Conservation (phyloP, 2,888 invertebrate species). For the Stenodema calcarata region DNA sequence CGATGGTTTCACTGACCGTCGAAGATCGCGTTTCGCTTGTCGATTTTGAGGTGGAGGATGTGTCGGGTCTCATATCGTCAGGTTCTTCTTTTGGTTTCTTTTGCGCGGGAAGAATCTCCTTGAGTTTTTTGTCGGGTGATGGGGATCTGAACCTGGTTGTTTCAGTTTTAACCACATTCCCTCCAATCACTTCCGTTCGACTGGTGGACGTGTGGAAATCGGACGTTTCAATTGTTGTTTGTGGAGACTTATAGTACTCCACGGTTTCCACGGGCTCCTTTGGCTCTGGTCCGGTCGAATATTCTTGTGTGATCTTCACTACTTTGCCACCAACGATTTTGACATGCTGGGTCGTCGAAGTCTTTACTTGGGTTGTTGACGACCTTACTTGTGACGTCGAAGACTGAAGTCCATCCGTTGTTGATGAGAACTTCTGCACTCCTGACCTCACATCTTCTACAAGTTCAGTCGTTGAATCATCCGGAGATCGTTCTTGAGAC, state of each 20-base stretch:
- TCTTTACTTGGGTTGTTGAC: not conserved
- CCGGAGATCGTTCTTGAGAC: not conserved
- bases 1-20: slow-evolving; percentile 44
- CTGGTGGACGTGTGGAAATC: not conserved
- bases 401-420: not conserved
- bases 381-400: not conserved
- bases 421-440: not conserved
- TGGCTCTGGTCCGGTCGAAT: not conserved
- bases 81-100: slow-evolving; percentile 6
- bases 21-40: not conserved
- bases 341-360: slow-evolving; percentile 33
- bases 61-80: not conserved
- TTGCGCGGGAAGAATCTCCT: not conserved
- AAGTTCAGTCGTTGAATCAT: not conserved
- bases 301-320: slow-evolving; percentile 45
- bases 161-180: slow-evolving; percentile 23
- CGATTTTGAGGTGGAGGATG: not conserved
- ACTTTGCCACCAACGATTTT: slow-evolving; percentile 55
- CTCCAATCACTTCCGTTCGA: slow-evolving; percentile 3
- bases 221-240: not conserved
- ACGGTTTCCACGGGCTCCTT: slow-evolving; percentile 8
- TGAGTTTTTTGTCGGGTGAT: slow-evolving; percentile 27
- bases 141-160: not conserved
- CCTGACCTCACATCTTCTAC: not conserved
- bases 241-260: not conserved